Base-by-base conservation (phyloP, 2,113 vertebrate genomes). In the Microcebus griseorufus region DNA sequence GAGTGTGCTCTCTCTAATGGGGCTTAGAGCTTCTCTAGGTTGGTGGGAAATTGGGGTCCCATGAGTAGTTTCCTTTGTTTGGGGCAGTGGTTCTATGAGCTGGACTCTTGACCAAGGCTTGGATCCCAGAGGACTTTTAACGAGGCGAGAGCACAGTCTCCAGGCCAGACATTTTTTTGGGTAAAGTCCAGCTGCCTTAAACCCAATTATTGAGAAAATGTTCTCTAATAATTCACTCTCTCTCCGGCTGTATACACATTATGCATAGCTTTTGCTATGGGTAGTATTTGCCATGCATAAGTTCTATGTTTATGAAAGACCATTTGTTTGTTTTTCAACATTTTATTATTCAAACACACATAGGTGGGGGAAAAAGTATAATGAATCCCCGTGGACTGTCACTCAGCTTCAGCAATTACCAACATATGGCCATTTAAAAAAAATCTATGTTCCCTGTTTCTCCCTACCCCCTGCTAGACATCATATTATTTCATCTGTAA, bases 401-500 rank as follows among this genome's bases (percentile, higher is more conserved):
- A 80, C 51, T 97, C 89, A 93, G 89, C 62, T 72, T 96, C 72
- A 92, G 80, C 89, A 97, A 75, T 93, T 94, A 93, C 81, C 85
- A 96, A 94, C 75, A 92, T 91, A 89, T 23, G 97, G 39, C n/a
- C 82, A 83, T 97, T 90, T 48, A 65, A 88, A 94, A 83, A 88
- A 83, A 76, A 84, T 48, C 88, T 94, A 45, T 93, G 72, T 37
- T 76, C 73, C n/a, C 42, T 55, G 64, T 17, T 82, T 96, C 27
- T 94, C 62, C 27, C 23, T 89, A 55, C 42, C 70, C 67, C 67
- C 72, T 89, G 72, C 62, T 81, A 93, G 79, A 95, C 64, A 86
- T 94, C 39, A 64, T 69, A 94, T 79, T 97, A 92, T 96, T 95
- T 96, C 92, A 94, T 94, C 95, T 75, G 78, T 93, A 96, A 97